These are phyloP conservation scores for Drosophila nr. perissopoda DNA, from an alignment of 2,888 invertebrate species.

Conservation along the genomic window DNA sequence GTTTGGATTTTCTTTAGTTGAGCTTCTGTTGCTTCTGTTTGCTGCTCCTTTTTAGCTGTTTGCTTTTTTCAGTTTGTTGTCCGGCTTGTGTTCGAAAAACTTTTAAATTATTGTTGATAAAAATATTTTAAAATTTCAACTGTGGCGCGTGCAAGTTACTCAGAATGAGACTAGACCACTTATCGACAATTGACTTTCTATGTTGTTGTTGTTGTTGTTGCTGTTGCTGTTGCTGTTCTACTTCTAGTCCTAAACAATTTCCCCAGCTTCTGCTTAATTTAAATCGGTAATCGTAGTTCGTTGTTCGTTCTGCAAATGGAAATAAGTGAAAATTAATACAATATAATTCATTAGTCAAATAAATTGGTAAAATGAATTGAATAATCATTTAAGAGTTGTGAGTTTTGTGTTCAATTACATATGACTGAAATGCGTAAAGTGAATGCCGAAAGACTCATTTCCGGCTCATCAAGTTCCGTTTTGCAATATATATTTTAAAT, in stretches of 20 bases:
- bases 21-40: constrained; percentile 47
- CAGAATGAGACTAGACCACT: constrained; percentile 31
- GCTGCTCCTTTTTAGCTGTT: constrained; percentile 22
- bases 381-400: background rate
- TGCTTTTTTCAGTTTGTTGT: constrained; percentile 23
- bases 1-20: constrained; percentile 46
- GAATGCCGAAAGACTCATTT: constrained; percentile 44
- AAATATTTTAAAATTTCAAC: constrained; percentile 67
- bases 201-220: constrained; percentile 20
- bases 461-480: constrained; percentile 56
- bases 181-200: constrained; percentile 45
- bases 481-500: constrained; percentile 39
- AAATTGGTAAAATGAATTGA: constrained; percentile 16
- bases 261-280: constrained; percentile 68
- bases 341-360: constrained; percentile 27
- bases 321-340: constrained; percentile 26
- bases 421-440: constrained; percentile 21
- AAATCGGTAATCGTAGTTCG: constrained; percentile 74
- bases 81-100: constrained; percentile 64
- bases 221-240: constrained; percentile 21
- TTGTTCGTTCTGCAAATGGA: constrained; percentile 78
- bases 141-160: constrained; percentile 13
- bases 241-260: constrained; percentile 47
- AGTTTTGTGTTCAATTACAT: constrained; percentile 28
- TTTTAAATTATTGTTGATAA: constrained; percentile 80